phyloP scores from a whole-genome alignment of 2,888 invertebrate genomes.

The Octodonta nipae region DNA sequence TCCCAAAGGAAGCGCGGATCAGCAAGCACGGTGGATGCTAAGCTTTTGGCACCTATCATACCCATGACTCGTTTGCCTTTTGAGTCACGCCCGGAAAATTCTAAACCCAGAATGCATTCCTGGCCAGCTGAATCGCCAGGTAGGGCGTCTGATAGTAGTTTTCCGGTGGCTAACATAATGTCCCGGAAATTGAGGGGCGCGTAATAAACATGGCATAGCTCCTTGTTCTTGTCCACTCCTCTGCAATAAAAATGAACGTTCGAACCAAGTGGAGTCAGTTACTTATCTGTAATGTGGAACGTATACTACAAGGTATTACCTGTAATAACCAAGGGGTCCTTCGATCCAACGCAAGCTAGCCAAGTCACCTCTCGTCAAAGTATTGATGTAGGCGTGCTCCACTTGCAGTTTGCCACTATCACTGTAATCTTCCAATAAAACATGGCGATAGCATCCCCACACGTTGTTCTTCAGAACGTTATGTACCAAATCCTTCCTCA shows the following conservation, averaged over 20 bases:
- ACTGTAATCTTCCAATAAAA: conserved; percentile 44
- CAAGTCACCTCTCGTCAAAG: conserved; percentile 82
- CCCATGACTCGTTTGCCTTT: conserved; percentile 79
- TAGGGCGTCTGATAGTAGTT: conserved; percentile 90
- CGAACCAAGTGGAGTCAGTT: too few species aligned
- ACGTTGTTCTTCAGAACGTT: conserved; percentile 70
- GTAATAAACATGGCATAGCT: conserved; percentile 79
- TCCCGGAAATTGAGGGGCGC: conserved; percentile 96
- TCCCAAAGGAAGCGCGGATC: conserved; percentile 78
- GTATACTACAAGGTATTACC: too few species aligned
- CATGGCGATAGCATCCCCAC: conserved; percentile 82
- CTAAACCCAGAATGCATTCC: conserved; percentile 89
- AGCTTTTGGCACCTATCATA: conserved; percentile 74
- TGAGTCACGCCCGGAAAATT: conserved; percentile 75
- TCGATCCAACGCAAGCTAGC: conserved; percentile 88
- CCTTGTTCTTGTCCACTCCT: conserved; percentile 39
- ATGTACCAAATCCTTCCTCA: conserved; percentile 64
- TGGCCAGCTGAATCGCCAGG: conserved; percentile 76
- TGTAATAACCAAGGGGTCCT: conserved; percentile 58
- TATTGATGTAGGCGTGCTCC: conserved; percentile 91
- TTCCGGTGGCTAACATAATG: conserved; percentile 94
- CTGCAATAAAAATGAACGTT: too few species aligned
- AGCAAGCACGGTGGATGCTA: conserved; percentile 80
- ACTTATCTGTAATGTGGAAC: too few species aligned
- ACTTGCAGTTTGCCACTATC: conserved; percentile 44